Conservation (phyloP, 1,140 invertebrate genomes). For the Megalonaias nervosa region DNA sequence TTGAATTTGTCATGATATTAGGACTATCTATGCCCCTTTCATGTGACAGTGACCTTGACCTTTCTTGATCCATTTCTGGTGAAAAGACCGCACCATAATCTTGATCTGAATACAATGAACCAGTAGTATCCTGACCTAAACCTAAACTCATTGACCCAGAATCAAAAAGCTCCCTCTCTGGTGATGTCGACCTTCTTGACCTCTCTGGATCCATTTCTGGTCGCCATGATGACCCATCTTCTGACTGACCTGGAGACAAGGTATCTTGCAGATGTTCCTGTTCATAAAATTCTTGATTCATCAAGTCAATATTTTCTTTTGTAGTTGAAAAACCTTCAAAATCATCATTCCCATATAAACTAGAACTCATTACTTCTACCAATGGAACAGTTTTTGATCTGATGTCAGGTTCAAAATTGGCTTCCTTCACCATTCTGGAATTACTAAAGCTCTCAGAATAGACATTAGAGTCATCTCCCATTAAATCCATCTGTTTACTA, state of each 20-base stretch:
- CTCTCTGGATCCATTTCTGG: constrained; percentile 29
- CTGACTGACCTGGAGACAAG: too few relatives aligned
- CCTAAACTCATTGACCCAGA: too few relatives aligned
- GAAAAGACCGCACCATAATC: too few relatives aligned
- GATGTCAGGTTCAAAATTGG: constrained; percentile 14
- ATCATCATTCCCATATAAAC: not conserved
- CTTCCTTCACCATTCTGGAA: constrained; percentile 17
- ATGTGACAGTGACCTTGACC: too few relatives aligned
- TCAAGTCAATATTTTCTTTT: constrained; percentile 10
- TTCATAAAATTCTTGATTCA: constrained; percentile 4
- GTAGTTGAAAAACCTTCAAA: constrained; percentile 1
- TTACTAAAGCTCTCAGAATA: constrained; percentile 16
- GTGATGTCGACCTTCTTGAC: constrained; percentile 24
- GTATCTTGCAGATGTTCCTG: too few relatives aligned
- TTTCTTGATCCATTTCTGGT: too few relatives aligned
- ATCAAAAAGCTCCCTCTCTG: constrained; percentile 10
- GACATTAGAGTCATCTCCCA: not conserved
- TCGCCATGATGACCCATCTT: constrained; percentile 8
- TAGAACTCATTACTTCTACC: not conserved
- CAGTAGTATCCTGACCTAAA: too few relatives aligned
- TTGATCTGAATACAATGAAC: too few relatives aligned
- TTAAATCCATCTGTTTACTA: constrained; percentile 3
- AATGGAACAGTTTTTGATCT: constrained; percentile 1
- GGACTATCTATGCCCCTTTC: too few relatives aligned
- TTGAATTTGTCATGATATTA: too few relatives aligned